These are phyloP conservation scores for Musca domestica DNA, from an alignment of 1,140 invertebrate species.

Conservation along the genomic window DNA sequence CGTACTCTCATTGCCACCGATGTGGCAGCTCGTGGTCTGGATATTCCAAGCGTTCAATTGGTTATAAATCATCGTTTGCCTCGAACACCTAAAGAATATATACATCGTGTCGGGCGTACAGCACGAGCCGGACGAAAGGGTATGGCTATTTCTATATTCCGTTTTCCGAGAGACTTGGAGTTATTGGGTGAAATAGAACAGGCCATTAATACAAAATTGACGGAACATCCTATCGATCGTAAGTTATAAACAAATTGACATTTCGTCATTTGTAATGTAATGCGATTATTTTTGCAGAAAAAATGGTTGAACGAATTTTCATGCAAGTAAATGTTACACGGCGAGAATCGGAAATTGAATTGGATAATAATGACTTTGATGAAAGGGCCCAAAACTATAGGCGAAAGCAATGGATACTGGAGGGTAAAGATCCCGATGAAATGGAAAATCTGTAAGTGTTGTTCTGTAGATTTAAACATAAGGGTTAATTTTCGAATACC, in stretches of 20 bases:
- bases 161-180: constrained; percentile 82
- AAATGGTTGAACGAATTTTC: constrained; percentile 65
- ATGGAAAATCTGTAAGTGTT: constrained; percentile 61
- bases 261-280: background rate
- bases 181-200: constrained; percentile 84
- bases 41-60: constrained; percentile 85
- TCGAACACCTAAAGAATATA: constrained; percentile 86
- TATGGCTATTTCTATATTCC: constrained; percentile 85
- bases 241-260: constrained; percentile 38
- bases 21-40: constrained; percentile 90
- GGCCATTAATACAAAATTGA: constrained; percentile 80
- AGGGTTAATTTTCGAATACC: too few species aligned
- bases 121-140: constrained; percentile 88
- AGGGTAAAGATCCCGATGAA: constrained; percentile 78
- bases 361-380: constrained; percentile 90
- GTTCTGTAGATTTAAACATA: too few species aligned
- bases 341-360: constrained; percentile 85
- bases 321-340: constrained; percentile 88
- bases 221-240: constrained; percentile 81
- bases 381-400: constrained; percentile 85
- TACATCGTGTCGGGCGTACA: constrained; percentile 95
- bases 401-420: constrained; percentile 80
- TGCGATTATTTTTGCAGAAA: constrained; percentile 35
- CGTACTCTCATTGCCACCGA: constrained; percentile 94
- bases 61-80: constrained; percentile 95